Conservation (phyloP, 2,888 invertebrate species). For the Notodonta ziczac region DNA sequence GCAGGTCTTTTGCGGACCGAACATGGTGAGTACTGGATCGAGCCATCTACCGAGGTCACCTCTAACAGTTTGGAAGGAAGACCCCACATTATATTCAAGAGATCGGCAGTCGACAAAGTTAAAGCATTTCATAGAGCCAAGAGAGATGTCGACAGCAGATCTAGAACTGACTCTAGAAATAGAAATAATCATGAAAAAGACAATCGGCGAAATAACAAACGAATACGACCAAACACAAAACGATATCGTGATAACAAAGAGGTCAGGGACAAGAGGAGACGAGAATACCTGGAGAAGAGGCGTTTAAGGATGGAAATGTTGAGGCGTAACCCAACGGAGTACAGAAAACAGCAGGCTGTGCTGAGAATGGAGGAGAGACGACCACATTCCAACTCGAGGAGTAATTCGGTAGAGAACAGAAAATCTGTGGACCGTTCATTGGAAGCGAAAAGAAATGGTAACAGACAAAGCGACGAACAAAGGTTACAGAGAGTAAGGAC, state of each 20-base stretch:
- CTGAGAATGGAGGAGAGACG: slow-evolving; percentile 68
- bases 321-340: slow-evolving; percentile 70
- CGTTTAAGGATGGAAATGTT: slow-evolving; percentile 65
- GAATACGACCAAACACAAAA: slow-evolving; percentile 71
- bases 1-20: slow-evolving; percentile 88
- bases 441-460: slow-evolving; percentile 48
- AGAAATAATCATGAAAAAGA: slow-evolving; percentile 76
- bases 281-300: slow-evolving; percentile 68
- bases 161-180: slow-evolving; percentile 46
- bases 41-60: slow-evolving; percentile 86
- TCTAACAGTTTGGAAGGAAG: slow-evolving; percentile 70
- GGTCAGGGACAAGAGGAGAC: slow-evolving; percentile 76
- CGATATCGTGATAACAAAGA: slow-evolving; percentile 86
- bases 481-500: slow-evolving; percentile 60
- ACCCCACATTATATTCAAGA: slow-evolving; percentile 88
- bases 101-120: slow-evolving; percentile 85
- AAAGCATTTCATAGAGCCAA: slow-evolving; percentile 70
- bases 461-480: slow-evolving; percentile 49
- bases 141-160: slow-evolving; percentile 55
- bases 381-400: slow-evolving; percentile 51
- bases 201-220: slow-evolving; percentile 66
- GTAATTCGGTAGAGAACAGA: slow-evolving; percentile 61
- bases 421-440: slow-evolving; percentile 56
- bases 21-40: slow-evolving; percentile 88
- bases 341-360: slow-evolving; percentile 63